Conservation (phyloP, 2,888 invertebrate species). For the Pachydiplax longipennis region DNA sequence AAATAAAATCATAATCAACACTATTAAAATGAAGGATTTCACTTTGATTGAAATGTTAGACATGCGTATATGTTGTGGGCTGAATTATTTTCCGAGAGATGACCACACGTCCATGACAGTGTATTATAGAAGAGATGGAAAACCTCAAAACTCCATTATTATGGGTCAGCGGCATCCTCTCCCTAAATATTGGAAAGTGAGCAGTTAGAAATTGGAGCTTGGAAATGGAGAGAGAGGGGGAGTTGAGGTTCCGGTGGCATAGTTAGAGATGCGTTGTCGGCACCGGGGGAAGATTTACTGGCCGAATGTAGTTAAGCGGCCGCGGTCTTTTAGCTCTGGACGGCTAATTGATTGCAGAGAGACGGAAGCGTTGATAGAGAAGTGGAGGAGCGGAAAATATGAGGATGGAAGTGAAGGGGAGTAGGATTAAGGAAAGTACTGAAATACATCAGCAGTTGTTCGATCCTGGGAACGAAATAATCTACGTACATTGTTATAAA, state of each 20-base stretch:
- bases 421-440: too few relatives aligned
- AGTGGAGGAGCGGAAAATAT: background rate
- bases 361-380: background rate
- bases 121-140: background rate
- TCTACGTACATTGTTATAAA: too few relatives aligned
- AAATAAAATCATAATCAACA: too few relatives aligned
- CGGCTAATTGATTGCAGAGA: background rate
- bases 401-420: background rate
- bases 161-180: background rate
- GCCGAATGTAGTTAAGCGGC: background rate
- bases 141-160: constrained; percentile 20
- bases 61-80: too few relatives aligned
- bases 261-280: background rate
- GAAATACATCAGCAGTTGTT: too few relatives aligned
- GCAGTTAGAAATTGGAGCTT: too few relatives aligned
- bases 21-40: too few relatives aligned
- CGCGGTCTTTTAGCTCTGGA: background rate
- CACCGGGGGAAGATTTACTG: background rate
- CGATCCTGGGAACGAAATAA: too few relatives aligned
- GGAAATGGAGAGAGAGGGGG: background rate
- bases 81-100: too few relatives aligned
- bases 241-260: background rate
- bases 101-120: background rate
- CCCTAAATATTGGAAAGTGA: background rate
- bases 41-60: too few relatives aligned